These are phyloP conservation scores for Xanthorhoe designata DNA, from an alignment of 2,888 invertebrate species.

Conservation along the genomic window DNA sequence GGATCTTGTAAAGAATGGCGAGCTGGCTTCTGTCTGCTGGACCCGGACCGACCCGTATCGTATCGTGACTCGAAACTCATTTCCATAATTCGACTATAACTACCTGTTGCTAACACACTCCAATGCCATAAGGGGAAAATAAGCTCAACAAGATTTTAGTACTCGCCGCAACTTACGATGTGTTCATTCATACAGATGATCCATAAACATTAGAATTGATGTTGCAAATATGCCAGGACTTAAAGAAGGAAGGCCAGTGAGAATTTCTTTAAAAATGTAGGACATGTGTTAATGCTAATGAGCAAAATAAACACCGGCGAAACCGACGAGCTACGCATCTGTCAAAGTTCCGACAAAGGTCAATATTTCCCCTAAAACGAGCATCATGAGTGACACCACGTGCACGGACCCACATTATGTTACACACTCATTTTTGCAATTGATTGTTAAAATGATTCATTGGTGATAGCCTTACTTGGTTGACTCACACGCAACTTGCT, in stretches of 20 bases:
- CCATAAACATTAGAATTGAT: conserved; percentile 21
- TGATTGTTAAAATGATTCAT: conserved; percentile 63
- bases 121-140: conserved; percentile 24
- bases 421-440: conserved; percentile 30
- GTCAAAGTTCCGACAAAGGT: conserved; percentile 47
- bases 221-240: conserved; percentile 20
- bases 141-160: conserved; percentile 26
- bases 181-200: conserved; percentile 26
- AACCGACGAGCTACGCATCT: conserved; percentile 38
- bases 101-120: conserved; percentile 41
- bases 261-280: conserved; percentile 26
- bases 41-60: conserved; percentile 19
- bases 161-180: conserved; percentile 22
- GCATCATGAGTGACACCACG: conserved; percentile 40
- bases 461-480: conserved; percentile 61
- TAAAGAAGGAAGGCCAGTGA: conserved; percentile 16
- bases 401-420: conserved; percentile 36
- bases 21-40: conserved; percentile 53
- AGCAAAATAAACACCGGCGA: conserved; percentile 39
- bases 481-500: conserved; percentile 71
- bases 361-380: conserved; percentile 48
- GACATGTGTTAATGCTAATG: conserved; percentile 36
- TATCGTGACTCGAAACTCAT: conserved; percentile 36
- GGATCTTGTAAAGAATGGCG: conserved; percentile 69
- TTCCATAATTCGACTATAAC: conserved; percentile 41